Conservation (phyloP, 2,888 invertebrate genomes). For the Napeogenes sylphis region DNA sequence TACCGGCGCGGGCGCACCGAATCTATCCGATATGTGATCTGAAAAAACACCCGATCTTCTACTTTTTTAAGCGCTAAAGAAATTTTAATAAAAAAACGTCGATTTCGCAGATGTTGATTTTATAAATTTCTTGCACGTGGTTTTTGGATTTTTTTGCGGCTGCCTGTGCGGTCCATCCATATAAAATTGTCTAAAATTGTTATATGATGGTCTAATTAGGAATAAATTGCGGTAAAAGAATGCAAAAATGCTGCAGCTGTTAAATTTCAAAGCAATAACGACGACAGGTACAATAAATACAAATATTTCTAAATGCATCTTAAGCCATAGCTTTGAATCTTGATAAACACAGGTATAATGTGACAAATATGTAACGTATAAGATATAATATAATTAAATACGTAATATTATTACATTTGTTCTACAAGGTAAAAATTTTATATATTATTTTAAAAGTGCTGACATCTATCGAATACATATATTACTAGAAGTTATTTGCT, state of each 20-base stretch:
- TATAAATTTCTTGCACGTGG: slow-evolving; percentile 76
- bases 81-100: slow-evolving; percentile 60
- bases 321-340: too few relatives aligned
- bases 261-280: slow-evolving; percentile 13
- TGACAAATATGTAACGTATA: too few relatives aligned
- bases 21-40: slow-evolving; percentile 65
- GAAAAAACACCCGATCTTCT: slow-evolving; percentile 54
- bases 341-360: too few relatives aligned
- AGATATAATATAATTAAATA: too few relatives aligned
- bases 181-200: slow-evolving; percentile 51
- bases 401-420: too few relatives aligned
- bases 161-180: slow-evolving; percentile 53
- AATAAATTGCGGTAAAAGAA: slow-evolving; percentile 47
- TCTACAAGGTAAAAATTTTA: too few relatives aligned
- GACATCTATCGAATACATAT: too few relatives aligned
- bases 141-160: slow-evolving; percentile 40
- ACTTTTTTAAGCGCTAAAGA: slow-evolving; percentile 62
- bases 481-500: too few relatives aligned
- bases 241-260: slow-evolving; percentile 45
- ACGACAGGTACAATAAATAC: too few relatives aligned
- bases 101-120: slow-evolving; percentile 76
- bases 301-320: too few relatives aligned
- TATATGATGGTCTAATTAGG: slow-evolving; percentile 51
- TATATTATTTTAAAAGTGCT: too few relatives aligned
- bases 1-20: slow-evolving; percentile 40